A percentile compares a stretch with the other conserved stretches of the same genome.
These are phyloP conservation scores for Melanotaenia maccullochi DNA, from an alignment of 2,797 vertebrate genomes.

Conservation along the genomic window DNA sequence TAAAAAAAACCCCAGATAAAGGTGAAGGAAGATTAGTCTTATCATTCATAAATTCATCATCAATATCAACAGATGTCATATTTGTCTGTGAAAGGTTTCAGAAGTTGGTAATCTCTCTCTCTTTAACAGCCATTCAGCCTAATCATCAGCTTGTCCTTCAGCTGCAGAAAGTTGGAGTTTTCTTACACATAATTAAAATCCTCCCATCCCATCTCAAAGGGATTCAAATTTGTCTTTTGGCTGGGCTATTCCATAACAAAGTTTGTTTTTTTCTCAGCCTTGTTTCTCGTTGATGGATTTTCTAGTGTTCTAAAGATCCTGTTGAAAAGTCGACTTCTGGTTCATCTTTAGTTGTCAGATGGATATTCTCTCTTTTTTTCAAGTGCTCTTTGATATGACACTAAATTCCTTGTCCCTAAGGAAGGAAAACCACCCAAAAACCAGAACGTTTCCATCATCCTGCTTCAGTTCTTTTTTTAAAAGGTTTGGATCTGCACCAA, in stretches of 20 bases:
- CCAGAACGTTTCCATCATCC: not conserved
- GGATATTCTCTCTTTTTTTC: not conserved
- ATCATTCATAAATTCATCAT: not conserved
- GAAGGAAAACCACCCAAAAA: not conserved
- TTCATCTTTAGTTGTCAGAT: not conserved
- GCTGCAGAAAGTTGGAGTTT: not conserved
- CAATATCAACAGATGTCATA: not conserved
- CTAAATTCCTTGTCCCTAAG: not conserved
- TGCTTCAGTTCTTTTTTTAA: not conserved
- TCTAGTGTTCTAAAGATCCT: not conserved
- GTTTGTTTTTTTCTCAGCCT: not conserved
- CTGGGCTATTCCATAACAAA: not conserved
- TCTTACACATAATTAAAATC: not conserved
- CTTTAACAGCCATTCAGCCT: not conserved
- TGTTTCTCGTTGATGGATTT: not conserved
- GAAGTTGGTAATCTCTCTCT: not conserved
- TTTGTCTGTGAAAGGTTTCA: not conserved
- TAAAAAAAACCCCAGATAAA: not conserved
- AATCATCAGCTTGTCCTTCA: not conserved
- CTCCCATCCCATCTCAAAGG: not conserved
- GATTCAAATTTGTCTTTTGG: not conserved
- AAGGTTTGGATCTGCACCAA: not conserved
- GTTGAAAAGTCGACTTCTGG: not conserved
- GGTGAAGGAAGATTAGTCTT: slow-evolving; percentile 1
- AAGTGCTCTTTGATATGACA: not conserved